Evolutionary conservation across 1,140 invertebrate species (phyloP), one percentile per base, ranked within the genome.

Genomic region (Globodera ellingtonae): DNA sequence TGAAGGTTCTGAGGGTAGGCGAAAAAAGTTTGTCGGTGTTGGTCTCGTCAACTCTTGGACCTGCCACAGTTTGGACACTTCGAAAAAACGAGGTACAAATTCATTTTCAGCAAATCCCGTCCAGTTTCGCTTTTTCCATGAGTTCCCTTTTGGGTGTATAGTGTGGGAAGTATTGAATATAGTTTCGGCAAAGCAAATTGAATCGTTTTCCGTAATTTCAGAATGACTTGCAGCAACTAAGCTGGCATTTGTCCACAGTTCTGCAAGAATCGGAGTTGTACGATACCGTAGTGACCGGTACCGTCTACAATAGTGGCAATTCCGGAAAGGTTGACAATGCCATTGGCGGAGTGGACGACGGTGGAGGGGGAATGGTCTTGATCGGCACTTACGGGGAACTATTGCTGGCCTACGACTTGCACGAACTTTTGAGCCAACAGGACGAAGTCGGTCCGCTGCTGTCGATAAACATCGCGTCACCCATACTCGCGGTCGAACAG

Each of bases 381-480:
- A 85, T 85, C 69, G 84, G 86, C 48, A 85, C 86, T 15, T 85
- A 88, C 66, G 86, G 48, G 6, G 80, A 85, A 85, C 83, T 81
- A 76, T n/a, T 85, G 13, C 80, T 85, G 21, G 59, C 81, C 24
- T 85, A 85, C 81, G 59, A 59, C 47, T 44, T 85, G 13, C 13
- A 21, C 59, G n/a, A 13, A 13, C 59, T 65, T 13, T 3, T 79
- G 15, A 48, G 86, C 9, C 72, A 9, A 7, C 62, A 52, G 46
- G 46, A 46, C n/a, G 70, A 81, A 44, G 84, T 83, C 4, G 46
- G 35, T 5, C 84, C 80, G 1, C 21, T 66, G 10, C 44, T 59
- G 10, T 47, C 48, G n/a, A 59, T 85, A 3, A 84, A 86, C 47
- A 71, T 85, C 70, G 79, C 79, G 59, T 66, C 84, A 6, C 86